Base-by-base conservation (phyloP, 1,140 invertebrate species). In the Pseudomyrmex pallidus region DNA sequence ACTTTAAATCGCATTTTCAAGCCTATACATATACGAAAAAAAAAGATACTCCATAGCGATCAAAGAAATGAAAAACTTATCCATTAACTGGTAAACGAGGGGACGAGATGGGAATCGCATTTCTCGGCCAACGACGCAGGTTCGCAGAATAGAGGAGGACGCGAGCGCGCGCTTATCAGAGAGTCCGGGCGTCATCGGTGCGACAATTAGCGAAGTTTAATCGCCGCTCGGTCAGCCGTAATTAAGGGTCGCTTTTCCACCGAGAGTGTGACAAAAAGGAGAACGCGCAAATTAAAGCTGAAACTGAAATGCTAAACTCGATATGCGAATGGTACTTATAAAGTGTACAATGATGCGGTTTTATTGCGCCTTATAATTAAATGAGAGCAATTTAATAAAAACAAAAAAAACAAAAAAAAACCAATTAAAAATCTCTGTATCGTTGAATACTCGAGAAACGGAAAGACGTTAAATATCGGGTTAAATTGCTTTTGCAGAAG, bases 121-220 rank as follows among this genome's bases (percentile, higher is more conserved):
- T 35, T 35, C 70, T 54, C n/a, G 78, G 25, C 22, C 48, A 54
- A 20, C 57, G 76, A 10, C 76, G 35, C 35, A 57, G 64, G n/a
- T 10, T 50, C n/a, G 46, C 35, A 20, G 44, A 72, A 59, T 72
- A 20, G 66, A 20, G 66, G 50, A 13, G 50, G 35, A 35, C 64
- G 64, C 54, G 54, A 35, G 35, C 35, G 35, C 35, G 56, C 52
- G 63, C 59, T 57, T 64, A 61, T 63, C 85, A 54, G 67, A 77
- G 35, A 35, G 35, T 7, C 15, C 25, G 15, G 17, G 74, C 63
- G 63, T 74, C 83, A 72, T 85, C 61, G 48, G 50, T 13, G n/a
- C 77, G 86, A 85, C 80, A 85, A 85, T 87, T 85, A 87, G 73
- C 73, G 52, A 76, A 83, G 86, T 85, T 87, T 83, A 85, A 87